Conservation (phyloP, 2,113 vertebrate species). For the Scatophagus argus region DNA sequence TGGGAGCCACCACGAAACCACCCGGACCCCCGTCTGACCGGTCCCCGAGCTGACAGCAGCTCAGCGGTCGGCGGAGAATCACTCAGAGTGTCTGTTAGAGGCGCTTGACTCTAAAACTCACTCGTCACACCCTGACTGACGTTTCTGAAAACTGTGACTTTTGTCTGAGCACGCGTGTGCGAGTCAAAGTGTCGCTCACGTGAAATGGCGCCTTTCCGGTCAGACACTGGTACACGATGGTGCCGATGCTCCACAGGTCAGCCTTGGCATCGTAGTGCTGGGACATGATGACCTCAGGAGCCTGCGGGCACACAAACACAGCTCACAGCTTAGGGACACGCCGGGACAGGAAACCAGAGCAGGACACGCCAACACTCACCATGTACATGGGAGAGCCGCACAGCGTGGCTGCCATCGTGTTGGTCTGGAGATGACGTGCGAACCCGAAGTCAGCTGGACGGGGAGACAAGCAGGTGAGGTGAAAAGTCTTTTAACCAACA, state of each 20-base stretch:
- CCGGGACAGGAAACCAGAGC: neutral
- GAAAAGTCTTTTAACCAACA: too few relatives aligned
- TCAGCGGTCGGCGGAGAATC: too few relatives aligned
- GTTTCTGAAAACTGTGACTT: too few relatives aligned
- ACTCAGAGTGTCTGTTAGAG: too few relatives aligned
- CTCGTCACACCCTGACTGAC: too few relatives aligned
- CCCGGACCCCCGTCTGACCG: too few relatives aligned
- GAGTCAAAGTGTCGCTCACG: slow-evolving; percentile 78
- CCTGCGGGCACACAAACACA: slow-evolving; percentile 81
- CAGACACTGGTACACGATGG: slow-evolving; percentile 96
- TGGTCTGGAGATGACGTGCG: slow-evolving; percentile 94
- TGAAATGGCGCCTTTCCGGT: slow-evolving; percentile 97
- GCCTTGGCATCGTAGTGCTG: slow-evolving; percentile 97
- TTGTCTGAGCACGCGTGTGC: too few relatives aligned
- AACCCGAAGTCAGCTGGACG: slow-evolving; percentile 95
- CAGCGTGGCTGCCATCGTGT: slow-evolving; percentile 95
- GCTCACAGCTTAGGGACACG: slow-evolving; percentile 16
- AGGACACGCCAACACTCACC: slow-evolving; percentile 82
- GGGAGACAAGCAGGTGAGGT: slow-evolving; percentile 21
- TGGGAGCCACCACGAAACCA: too few relatives aligned
- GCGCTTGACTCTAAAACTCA: too few relatives aligned
- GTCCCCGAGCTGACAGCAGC: too few relatives aligned
- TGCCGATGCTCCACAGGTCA: slow-evolving; percentile 98
- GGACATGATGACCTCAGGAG: slow-evolving; percentile 98
- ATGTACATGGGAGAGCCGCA: slow-evolving; percentile 99